Conservation (phyloP, 2,888 invertebrate species). For the Troglohyphantes excavatus region DNA sequence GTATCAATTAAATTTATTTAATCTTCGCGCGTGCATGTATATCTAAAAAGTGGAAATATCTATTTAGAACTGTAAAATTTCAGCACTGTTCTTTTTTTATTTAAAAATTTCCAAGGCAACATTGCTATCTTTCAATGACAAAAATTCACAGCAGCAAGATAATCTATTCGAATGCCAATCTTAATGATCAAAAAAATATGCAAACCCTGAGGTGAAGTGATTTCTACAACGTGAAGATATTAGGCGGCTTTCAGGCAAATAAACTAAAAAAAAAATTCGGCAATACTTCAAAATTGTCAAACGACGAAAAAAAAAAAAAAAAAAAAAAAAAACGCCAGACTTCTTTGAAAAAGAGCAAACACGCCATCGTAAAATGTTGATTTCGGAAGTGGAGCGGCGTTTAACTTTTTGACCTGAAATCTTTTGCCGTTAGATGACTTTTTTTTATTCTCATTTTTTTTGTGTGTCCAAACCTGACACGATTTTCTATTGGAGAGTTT, state of each 20-base stretch:
- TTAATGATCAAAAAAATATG: too few relatives aligned
- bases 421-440: constrained; percentile 27
- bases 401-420: constrained; percentile 75
- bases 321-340: not conserved
- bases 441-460: constrained; percentile 30
- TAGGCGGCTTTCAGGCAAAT: not conserved
- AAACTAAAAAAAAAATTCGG: not conserved
- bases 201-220: too few relatives aligned
- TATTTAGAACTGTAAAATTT: too few relatives aligned
- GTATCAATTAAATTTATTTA: too few relatives aligned
- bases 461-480: constrained; percentile 48
- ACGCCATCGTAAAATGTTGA: constrained; percentile 19
- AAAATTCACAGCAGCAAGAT: too few relatives aligned
- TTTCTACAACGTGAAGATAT: too few relatives aligned
- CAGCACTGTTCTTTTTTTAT: too few relatives aligned
- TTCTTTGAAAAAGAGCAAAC: not conserved
- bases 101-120: too few relatives aligned
- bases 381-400: constrained; percentile 47
- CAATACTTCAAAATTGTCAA: not conserved
- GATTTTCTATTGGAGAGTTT: constrained; percentile 38
- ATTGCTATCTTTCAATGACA: too few relatives aligned
- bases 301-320: not conserved
- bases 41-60: too few relatives aligned
- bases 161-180: too few relatives aligned
- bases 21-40: too few relatives aligned